These are phyloP conservation scores for Tetrapedia diversipes DNA, from an alignment of 2,888 invertebrate genomes.

Conservation along the genomic window DNA sequence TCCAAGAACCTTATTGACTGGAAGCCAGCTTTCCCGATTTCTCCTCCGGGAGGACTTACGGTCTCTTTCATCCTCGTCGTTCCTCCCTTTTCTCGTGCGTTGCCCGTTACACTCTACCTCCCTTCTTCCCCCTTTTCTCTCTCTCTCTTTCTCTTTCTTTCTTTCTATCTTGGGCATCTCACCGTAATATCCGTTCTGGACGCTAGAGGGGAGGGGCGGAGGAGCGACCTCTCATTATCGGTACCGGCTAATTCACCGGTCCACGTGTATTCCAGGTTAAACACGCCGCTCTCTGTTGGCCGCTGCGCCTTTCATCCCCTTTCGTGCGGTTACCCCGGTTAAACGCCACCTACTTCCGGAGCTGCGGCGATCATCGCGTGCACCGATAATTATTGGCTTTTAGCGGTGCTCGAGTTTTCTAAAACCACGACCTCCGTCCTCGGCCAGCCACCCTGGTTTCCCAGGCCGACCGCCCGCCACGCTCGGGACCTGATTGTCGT, in stretches of 20 bases:
- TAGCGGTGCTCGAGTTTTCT: conserved; percentile 48
- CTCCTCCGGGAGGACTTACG: conserved; percentile 54
- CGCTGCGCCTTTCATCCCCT: conserved; percentile 64
- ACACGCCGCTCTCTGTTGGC: conserved; percentile 46
- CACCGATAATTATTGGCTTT: conserved; percentile 75
- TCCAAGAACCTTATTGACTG: conserved; percentile 56
- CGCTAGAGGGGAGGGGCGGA: conserved; percentile 25
- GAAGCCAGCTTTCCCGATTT: conserved; percentile 52
- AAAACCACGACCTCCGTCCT: conserved; percentile 35
- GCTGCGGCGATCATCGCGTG: conserved; percentile 53
- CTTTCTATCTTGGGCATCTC: conserved; percentile 13
- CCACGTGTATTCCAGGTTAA: conserved; percentile 53
- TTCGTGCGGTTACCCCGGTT: conserved; percentile 49
- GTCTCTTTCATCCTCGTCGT: conserved; percentile 36
- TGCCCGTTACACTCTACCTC: neutral
- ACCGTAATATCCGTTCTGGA: conserved; percentile 44
- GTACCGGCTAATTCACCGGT: conserved; percentile 68
- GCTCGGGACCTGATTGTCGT: conserved; percentile 14
- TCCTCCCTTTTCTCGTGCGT: neutral
- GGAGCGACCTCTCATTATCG: conserved; percentile 68
- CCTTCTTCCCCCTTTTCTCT: neutral
- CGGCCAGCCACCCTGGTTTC: conserved; percentile 31
- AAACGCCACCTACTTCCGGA: conserved; percentile 71
- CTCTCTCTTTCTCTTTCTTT: neutral
- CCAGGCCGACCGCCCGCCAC: conserved; percentile 55